Conservation (phyloP, 2,113 vertebrate species). For the Hoplias malabaricus region DNA sequence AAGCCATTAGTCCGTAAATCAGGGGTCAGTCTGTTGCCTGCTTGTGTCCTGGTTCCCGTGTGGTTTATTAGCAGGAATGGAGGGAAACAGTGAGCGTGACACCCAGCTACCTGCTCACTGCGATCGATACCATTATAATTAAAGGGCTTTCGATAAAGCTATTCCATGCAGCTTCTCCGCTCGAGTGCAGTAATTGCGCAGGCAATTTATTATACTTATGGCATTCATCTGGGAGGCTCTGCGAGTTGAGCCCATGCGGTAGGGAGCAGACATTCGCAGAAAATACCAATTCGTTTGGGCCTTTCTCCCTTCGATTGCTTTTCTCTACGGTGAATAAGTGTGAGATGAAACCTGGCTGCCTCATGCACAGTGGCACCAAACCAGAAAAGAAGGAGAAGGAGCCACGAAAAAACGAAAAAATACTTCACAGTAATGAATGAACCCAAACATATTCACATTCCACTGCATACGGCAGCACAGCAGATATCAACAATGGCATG, state of each 20-base stretch:
- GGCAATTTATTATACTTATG: conserved; percentile 69
- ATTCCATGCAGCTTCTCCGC: conserved; percentile 67
- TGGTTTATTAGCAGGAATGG: conserved; percentile 20
- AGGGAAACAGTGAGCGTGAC: conserved; percentile 34
- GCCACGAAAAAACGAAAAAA: neutral
- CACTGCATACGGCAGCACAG: neutral
- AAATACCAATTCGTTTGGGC: conserved; percentile 46
- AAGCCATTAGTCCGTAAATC: conserved; percentile 28
- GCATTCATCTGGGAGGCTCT: conserved; percentile 55
- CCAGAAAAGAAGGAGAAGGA: neutral
- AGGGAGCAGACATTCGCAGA: conserved; percentile 35
- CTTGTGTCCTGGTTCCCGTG: conserved; percentile 12
- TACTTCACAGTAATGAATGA: conserved; percentile 26
- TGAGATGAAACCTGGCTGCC: conserved; percentile 44
- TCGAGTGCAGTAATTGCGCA: conserved; percentile 62
- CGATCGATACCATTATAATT: conserved; percentile 74
- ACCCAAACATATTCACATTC: conserved; percentile 27
- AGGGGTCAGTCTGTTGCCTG: neutral
- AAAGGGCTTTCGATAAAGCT: conserved; percentile 72
- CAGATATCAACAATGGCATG: conserved; percentile 40
- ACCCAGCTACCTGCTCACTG: conserved; percentile 48
- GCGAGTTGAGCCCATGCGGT: conserved; percentile 10
- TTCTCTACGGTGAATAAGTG: conserved; percentile 41
- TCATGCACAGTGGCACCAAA: conserved; percentile 26
- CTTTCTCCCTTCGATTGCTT: conserved; percentile 38